Conservation (phyloP, 2,797 vertebrate species). For the Macrochelys suwanniensis region DNA sequence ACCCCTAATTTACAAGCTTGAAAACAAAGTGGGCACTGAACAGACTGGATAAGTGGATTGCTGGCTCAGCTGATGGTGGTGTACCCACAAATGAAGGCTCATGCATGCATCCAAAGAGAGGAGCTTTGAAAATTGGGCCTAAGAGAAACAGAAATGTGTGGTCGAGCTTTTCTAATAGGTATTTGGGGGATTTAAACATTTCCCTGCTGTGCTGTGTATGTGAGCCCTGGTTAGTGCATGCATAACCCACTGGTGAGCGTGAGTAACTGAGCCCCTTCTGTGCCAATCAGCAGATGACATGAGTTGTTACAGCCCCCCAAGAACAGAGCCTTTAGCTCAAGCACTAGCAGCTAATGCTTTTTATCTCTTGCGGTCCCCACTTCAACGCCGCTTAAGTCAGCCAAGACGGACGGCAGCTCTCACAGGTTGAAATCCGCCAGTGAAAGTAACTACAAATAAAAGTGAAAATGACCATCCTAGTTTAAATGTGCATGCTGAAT, state of each 20-base stretch:
- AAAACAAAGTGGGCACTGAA: not conserved
- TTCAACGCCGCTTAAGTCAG: not conserved
- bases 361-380: slow-evolving; percentile 32
- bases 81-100: not conserved
- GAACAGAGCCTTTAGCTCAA: not conserved
- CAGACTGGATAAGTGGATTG: not conserved
- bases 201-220: not conserved
- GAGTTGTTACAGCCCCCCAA: not conserved
- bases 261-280: not conserved
- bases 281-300: not conserved
- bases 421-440: slow-evolving; percentile 40
- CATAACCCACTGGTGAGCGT: not conserved
- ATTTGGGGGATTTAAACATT: not conserved
- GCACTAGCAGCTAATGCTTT: not conserved
- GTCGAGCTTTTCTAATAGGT: not conserved
- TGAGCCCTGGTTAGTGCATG: not conserved
- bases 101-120: not conserved
- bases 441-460: not conserved
- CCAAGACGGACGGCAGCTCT: not conserved
- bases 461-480: not conserved
- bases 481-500: rapidly evolving
- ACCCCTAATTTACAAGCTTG: not conserved
- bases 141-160: not conserved
- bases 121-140: not conserved
- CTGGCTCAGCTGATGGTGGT: not conserved